Evolutionary conservation across 2,113 vertebrate genomes (phyloP).

Genomic region (Thalassoma bifasciatum): DNA sequence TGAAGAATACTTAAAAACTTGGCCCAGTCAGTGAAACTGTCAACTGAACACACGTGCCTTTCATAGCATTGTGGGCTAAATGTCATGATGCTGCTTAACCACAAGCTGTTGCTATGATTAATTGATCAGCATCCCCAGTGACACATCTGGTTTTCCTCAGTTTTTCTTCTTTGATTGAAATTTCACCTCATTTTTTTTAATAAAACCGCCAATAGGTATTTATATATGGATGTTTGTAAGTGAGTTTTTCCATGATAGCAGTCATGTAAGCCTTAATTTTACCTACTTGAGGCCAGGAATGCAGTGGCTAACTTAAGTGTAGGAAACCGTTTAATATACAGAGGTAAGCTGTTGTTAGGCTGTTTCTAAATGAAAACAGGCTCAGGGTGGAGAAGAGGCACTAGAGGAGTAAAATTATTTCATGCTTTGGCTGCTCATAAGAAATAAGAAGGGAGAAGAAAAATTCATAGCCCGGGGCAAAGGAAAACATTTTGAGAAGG

Average conservation of each 20-base stretch:
- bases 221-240: too few relatives aligned
- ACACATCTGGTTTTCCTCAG: constrained; percentile 21
- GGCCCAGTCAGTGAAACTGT: not conserved
- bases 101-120: constrained; percentile 72
- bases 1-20: too few relatives aligned
- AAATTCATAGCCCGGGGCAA: constrained; percentile 23
- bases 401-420: constrained; percentile 14
- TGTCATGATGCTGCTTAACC: constrained; percentile 66
- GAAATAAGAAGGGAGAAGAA: constrained; percentile 2
- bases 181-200: not conserved
- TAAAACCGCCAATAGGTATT: too few relatives aligned
- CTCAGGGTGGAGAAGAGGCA: constrained; percentile 19
- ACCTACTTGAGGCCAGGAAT: too few relatives aligned
- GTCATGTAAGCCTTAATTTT: too few relatives aligned
- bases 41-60: constrained; percentile 46
- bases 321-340: constrained; percentile 3
- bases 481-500: constrained; percentile 52
- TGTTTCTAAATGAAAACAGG: constrained; percentile 8
- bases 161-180: constrained; percentile 1
- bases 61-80: constrained; percentile 56
- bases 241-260: too few relatives aligned
- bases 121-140: constrained; percentile 63
- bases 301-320: not conserved
- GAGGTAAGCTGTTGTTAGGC: not conserved
- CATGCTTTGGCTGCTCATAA: constrained; percentile 6